Conservation (phyloP, 2,888 invertebrate genomes). For the Digitonthophagus gazella region DNA sequence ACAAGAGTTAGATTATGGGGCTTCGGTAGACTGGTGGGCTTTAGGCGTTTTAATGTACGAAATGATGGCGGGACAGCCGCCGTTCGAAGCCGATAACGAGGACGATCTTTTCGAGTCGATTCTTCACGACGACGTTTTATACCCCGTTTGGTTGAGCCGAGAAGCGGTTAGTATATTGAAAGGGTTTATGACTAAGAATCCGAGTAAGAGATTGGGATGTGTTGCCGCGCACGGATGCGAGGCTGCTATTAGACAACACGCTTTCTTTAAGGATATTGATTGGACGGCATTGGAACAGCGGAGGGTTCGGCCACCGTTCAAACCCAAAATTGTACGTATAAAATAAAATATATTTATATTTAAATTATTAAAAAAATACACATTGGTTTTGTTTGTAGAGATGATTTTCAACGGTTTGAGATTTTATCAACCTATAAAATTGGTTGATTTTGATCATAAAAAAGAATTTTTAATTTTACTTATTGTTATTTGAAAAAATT, state of each 20-base stretch:
- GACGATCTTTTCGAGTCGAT: conserved; percentile 99
- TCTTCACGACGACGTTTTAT: conserved; percentile 95
- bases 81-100: conserved; percentile 99
- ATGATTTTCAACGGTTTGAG: too few species aligned
- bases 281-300: conserved; percentile 93
- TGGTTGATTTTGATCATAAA: too few species aligned
- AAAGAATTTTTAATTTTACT: too few species aligned
- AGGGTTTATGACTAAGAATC: conserved; percentile 98
- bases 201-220: conserved; percentile 91
- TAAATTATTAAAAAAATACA: conserved; percentile 6
- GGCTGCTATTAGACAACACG: conserved; percentile 84
- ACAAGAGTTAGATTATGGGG: conserved; percentile 68
- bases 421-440: too few species aligned
- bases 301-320: conserved; percentile 94
- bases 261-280: conserved; percentile 92
- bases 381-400: not conserved
- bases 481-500: too few species aligned
- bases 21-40: conserved; percentile 95
- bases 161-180: conserved; percentile 90
- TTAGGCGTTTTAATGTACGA: conserved; percentile 97
- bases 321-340: conserved; percentile 95
- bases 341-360: conserved; percentile 8
- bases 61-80: conserved; percentile 99
- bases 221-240: conserved; percentile 69
- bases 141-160: conserved; percentile 94